Evolutionary conservation across 2,888 invertebrate species (phyloP).

Genomic region (Tiliacea citrago): DNA sequence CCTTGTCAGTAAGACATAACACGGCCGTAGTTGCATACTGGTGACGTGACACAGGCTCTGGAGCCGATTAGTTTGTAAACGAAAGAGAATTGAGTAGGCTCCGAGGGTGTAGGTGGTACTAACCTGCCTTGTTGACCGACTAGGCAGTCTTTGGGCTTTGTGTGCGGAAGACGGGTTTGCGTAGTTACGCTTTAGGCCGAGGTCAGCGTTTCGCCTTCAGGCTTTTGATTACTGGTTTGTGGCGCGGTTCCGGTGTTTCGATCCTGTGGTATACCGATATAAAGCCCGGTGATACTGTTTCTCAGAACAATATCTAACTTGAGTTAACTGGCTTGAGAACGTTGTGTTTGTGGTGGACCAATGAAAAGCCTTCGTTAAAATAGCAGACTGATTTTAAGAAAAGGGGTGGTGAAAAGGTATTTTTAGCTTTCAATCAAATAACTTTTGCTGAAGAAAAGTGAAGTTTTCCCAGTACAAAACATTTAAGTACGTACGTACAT

Average conservation of each 20-base stretch:
- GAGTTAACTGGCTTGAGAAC: not conserved
- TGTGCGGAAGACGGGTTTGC: conserved; percentile 26
- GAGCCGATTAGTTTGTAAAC: conserved; percentile 55
- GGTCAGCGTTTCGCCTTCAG: conserved; percentile 32
- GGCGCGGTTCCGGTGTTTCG: conserved; percentile 14
- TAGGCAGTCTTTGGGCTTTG: conserved; percentile 33
- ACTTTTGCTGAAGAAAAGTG: not conserved
- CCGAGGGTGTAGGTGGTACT: not conserved
- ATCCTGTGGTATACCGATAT: conserved; percentile 25
- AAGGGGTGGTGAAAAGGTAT: not conserved
- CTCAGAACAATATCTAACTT: not conserved
- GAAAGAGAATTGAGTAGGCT: conserved; percentile 61
- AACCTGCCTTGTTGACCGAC: conserved; percentile 47
- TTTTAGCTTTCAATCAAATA: not conserved
- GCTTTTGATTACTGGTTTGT: conserved; percentile 44
- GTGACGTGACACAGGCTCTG: conserved; percentile 51
- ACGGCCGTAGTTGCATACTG: conserved; percentile 57
- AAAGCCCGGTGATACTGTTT: not conserved
- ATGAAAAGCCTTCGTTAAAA: not conserved
- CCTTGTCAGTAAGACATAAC: conserved; percentile 68
- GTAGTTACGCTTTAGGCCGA: conserved; percentile 29
- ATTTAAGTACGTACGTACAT: not conserved
- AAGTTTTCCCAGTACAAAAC: not conserved
- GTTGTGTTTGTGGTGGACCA: not conserved
- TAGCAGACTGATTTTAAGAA: not conserved